Percentiles rank a stretch among this genome's conserved stretches.
These are phyloP conservation scores for Tachysurus vachellii DNA, from an alignment of 2,113 vertebrate species.

Conservation along the genomic window DNA sequence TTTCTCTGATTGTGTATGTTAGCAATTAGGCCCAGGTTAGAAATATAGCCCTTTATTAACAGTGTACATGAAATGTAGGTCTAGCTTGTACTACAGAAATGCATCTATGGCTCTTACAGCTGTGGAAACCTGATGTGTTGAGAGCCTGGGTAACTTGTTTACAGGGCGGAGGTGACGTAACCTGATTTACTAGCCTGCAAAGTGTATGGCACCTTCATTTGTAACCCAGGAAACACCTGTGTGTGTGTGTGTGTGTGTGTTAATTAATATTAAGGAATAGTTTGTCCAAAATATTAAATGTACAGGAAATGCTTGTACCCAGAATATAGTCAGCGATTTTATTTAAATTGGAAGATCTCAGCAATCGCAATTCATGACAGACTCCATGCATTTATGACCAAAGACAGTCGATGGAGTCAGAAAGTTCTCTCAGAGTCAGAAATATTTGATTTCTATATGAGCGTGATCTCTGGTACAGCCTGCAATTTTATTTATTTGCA, in stretches of 20 bases:
- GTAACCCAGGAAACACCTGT: constrained; percentile 67
- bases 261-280: not conserved
- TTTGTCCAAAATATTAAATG: not conserved
- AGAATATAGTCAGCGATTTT: not conserved
- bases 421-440: not conserved
- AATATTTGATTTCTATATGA: not conserved
- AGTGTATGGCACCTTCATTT: constrained; percentile 57
- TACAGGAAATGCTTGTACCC: not conserved
- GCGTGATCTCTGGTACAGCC: not conserved
- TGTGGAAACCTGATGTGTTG: constrained; percentile 32
- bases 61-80: not conserved
- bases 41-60: too few species aligned
- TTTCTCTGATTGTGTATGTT: not conserved
- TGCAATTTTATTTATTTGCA: not conserved
- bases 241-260: constrained; percentile 40
- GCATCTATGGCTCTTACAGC: not conserved
- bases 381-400: not conserved
- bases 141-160: constrained; percentile 63
- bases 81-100: not conserved
- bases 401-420: not conserved
- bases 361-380: not conserved
- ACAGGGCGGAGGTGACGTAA: constrained; percentile 61
- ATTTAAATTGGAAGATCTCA: not conserved
- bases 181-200: constrained; percentile 63
- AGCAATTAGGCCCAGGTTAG: too few species aligned